Percentiles rank a stretch among this genome's conserved stretches.
phyloP scores from a whole-genome alignment of 2,888 invertebrate genomes.

The Monopis laevigella region DNA sequence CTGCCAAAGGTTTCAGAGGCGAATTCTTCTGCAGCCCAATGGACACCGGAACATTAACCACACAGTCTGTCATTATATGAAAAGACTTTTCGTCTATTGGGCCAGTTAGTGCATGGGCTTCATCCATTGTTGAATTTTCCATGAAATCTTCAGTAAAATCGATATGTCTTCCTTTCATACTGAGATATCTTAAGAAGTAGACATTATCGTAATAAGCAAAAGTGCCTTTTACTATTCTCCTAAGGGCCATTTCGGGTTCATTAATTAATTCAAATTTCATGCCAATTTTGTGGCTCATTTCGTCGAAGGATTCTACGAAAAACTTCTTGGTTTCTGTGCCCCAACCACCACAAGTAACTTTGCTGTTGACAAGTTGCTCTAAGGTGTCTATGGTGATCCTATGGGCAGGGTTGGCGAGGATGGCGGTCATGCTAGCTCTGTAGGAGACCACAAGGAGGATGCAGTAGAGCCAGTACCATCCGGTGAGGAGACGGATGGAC shows the following conservation, averaged over 20 bases:
- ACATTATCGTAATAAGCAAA: constrained; percentile 85
- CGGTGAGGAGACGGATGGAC: constrained; percentile 82
- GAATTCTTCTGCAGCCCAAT: constrained; percentile 86
- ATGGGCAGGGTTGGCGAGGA: constrained; percentile 80
- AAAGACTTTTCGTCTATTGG: constrained; percentile 57
- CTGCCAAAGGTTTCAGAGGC: constrained; percentile 74
- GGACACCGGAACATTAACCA: constrained; percentile 82
- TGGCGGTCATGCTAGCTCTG: constrained; percentile 85
- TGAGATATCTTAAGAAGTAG: constrained; percentile 73
- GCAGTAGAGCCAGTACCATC: constrained; percentile 90
- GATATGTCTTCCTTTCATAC: constrained; percentile 62
- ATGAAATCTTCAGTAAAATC: constrained; percentile 25
- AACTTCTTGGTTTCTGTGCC: constrained; percentile 75
- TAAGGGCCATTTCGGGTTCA: constrained; percentile 71
- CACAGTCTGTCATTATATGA: constrained; percentile 85
- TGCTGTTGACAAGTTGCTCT: constrained; percentile 72
- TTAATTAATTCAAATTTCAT: constrained; percentile 71
- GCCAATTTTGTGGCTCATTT: constrained; percentile 72
- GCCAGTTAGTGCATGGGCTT: constrained; percentile 10
- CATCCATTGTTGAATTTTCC: constrained; percentile 31
- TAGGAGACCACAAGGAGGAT: constrained; percentile 82
- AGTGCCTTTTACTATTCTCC: constrained; percentile 72
- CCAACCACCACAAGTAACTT: constrained; percentile 76
- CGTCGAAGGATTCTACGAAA: constrained; percentile 75
- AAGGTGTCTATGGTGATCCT: constrained; percentile 84